Conservation (phyloP, 2,888 invertebrate genomes). For the Harmothoe impar region DNA sequence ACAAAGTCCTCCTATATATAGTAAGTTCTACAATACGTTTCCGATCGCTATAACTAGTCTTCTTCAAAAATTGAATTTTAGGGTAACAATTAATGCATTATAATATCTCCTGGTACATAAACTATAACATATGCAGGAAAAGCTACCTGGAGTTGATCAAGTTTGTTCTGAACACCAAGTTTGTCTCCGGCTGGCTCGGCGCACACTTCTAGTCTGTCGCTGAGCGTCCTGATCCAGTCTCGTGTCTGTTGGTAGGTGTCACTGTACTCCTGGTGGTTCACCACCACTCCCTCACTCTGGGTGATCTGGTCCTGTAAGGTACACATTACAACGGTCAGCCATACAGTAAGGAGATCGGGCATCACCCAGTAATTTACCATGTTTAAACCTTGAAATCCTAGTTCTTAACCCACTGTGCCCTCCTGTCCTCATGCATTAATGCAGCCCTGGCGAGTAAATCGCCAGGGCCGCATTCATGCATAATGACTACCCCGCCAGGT, state of each 20-base stretch:
- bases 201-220: conserved; percentile 91
- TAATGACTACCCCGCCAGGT: too few relatives aligned
- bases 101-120: too few relatives aligned
- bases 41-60: too few relatives aligned
- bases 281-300: conserved; percentile 76
- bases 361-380: conserved; percentile 67
- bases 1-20: too few relatives aligned
- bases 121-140: neutral
- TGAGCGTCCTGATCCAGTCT: conserved; percentile 92
- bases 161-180: conserved; percentile 86
- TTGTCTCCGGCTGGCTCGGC: conserved; percentile 90
- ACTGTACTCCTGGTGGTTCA: conserved; percentile 79
- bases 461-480: too few relatives aligned
- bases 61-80: too few relatives aligned
- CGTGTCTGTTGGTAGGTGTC: conserved; percentile 88
- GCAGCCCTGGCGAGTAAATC: too few relatives aligned
- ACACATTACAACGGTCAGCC: neutral
- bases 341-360: conserved; percentile 9
- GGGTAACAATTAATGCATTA: too few relatives aligned
- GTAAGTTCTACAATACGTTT: too few relatives aligned
- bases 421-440: too few relatives aligned
- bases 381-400: neutral
- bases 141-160: conserved; percentile 82
- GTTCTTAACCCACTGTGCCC: too few relatives aligned
- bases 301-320: conserved; percentile 73